A percentile compares a stretch with the other conserved stretches of the same genome.
These are phyloP conservation scores for Sorex fumeus DNA, from an alignment of 2,113 vertebrate species.

Conservation along the genomic window DNA sequence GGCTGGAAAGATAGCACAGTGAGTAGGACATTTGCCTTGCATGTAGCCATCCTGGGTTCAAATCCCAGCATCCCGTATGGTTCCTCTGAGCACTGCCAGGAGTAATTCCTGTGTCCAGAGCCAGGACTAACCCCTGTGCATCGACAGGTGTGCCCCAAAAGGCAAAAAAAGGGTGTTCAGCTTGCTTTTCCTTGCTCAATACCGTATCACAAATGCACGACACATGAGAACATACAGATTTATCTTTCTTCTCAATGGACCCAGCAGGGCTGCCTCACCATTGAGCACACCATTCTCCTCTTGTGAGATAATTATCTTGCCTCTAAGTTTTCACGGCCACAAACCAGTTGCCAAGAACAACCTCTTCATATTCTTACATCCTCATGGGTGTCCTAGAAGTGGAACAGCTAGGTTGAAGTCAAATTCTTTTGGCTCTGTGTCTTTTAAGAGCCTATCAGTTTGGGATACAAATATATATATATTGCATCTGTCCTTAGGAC, in stretches of 20 bases:
- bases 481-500: conserved; percentile 55
- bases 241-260: background rate
- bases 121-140: too few relatives aligned
- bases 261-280: background rate
- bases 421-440: background rate
- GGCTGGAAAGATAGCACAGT: background rate
- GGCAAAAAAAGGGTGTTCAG: background rate
- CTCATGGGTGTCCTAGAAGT: conserved; percentile 62
- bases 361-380: background rate
- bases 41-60: too few relatives aligned
- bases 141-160: too few relatives aligned
- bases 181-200: background rate
- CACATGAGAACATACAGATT: background rate
- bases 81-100: too few relatives aligned
- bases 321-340: background rate
- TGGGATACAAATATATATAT: background rate
- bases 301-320: conserved; percentile 9
- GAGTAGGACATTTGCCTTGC: too few relatives aligned
- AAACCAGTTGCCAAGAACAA: background rate
- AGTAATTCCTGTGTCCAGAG: too few relatives aligned
- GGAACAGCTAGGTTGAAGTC: conserved; percentile 27
- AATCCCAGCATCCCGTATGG: too few relatives aligned
- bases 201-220: background rate
- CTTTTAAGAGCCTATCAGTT: background rate
- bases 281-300: background rate